Evolutionary conservation across 1,140 invertebrate species (phyloP).

Genomic region (Penaeus chinensis): DNA sequence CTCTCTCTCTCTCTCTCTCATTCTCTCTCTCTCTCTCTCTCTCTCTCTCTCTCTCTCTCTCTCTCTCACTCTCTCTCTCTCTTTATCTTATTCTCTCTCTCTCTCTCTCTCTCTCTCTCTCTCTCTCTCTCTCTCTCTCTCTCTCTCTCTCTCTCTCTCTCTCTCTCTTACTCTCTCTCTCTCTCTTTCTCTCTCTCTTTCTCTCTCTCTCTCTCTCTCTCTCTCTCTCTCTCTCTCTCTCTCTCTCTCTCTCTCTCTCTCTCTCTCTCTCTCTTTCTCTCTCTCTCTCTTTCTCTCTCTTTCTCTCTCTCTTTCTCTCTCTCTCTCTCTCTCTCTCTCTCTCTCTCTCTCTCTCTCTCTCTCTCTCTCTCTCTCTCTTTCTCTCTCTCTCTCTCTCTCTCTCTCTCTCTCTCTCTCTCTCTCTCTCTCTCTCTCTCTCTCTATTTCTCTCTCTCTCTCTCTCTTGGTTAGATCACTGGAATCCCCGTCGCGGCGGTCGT

Average conservation of each 20-base stretch:
- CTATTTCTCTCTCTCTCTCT: background rate
- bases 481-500: background rate
- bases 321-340: background rate
- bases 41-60: too few relatives aligned
- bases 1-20: too few relatives aligned
- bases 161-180: background rate
- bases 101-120: background rate
- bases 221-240: constrained; percentile 1
- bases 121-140: background rate
- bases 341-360: background rate
- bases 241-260: background rate
- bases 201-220: constrained; percentile 17
- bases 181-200: constrained; percentile 9
- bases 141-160: background rate
- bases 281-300: background rate
- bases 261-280: background rate
- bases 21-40: too few relatives aligned
- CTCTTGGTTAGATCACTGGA: background rate
- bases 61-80: background rate
- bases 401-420: background rate
- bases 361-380: background rate
- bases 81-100: background rate
- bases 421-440: background rate
- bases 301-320: background rate
- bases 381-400: background rate